phyloP scores from a whole-genome alignment of 2,797 vertebrate genomes.

The Salarias fasciatus region DNA sequence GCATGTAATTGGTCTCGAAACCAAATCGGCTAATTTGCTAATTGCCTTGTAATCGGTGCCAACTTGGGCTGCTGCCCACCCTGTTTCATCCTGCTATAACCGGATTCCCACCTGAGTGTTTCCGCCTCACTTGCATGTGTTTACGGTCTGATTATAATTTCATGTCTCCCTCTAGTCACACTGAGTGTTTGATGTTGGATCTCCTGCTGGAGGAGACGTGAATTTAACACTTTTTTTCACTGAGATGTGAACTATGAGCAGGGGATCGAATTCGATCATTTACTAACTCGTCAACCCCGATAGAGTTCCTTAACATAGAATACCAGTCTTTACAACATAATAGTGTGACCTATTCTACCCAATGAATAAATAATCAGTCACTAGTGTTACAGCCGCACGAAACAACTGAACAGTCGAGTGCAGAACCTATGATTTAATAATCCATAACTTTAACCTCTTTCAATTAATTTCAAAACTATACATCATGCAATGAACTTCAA shows the following conservation, averaged over 20 bases:
- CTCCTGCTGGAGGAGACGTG: neutral
- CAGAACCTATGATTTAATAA: slow-evolving; percentile 19
- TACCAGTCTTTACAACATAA: neutral
- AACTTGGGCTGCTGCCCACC: slow-evolving; percentile 21
- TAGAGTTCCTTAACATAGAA: neutral
- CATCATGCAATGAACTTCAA: slow-evolving; percentile 10
- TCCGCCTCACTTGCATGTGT: slow-evolving; percentile 4
- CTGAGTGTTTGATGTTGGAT: slow-evolving; percentile 2
- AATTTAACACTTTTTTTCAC: neutral
- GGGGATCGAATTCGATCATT: neutral
- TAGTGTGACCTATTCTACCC: slow-evolving; percentile 4
- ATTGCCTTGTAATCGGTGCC: slow-evolving; percentile 49
- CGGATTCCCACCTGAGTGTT: slow-evolving; percentile 37
- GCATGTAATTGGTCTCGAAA: slow-evolving; percentile 45
- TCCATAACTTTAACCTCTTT: slow-evolving; percentile 8
- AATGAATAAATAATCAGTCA: slow-evolving; percentile 20
- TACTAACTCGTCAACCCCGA: slow-evolving; percentile 1
- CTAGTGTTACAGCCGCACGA: slow-evolving; percentile 8
- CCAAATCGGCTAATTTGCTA: slow-evolving; percentile 50
- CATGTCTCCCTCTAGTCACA: neutral
- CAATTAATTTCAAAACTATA: slow-evolving; percentile 30
- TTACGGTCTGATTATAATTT: too few relatives aligned
- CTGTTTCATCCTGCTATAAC: slow-evolving; percentile 14
- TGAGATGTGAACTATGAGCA: neutral
- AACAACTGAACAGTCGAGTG: slow-evolving; percentile 9